A percentile compares a stretch with the other conserved stretches of the same genome.
phyloP scores from a whole-genome alignment of 2,797 vertebrate genomes.

The Brotula barbata region DNA sequence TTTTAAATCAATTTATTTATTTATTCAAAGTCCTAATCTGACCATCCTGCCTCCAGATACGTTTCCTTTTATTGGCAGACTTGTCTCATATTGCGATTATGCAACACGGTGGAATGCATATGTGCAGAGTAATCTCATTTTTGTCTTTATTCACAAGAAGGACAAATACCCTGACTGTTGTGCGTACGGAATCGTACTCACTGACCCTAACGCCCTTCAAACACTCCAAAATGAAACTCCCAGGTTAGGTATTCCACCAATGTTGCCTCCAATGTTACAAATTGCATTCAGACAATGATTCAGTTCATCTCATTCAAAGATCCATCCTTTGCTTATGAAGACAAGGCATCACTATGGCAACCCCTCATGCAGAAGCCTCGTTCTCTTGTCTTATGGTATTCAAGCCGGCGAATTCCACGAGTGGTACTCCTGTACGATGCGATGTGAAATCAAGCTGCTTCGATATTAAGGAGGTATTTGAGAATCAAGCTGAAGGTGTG shows the following conservation, averaged over 20 bases:
- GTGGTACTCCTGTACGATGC: slow-evolving; percentile 63
- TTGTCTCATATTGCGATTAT: too few species aligned
- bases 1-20: too few species aligned
- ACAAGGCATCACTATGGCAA: slow-evolving; percentile 15
- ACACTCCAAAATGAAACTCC: slow-evolving; percentile 5
- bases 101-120: too few species aligned
- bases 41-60: too few species aligned
- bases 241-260: slow-evolving; percentile 12
- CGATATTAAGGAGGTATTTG: slow-evolving; percentile 68
- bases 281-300: slow-evolving; percentile 13
- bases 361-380: slow-evolving; percentile 12
- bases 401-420: slow-evolving; percentile 48
- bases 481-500: slow-evolving; percentile 66
- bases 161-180: too few species aligned
- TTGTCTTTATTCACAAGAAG: too few species aligned
- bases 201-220: too few species aligned
- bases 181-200: too few species aligned
- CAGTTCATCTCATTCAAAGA: slow-evolving; percentile 13
- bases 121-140: too few species aligned
- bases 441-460: slow-evolving; percentile 72
- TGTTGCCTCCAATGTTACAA: not conserved
- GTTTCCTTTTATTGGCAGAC: too few species aligned
- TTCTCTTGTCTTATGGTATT: slow-evolving; percentile 45
- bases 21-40: too few species aligned
- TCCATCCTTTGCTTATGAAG: slow-evolving; percentile 32